Conservation (phyloP, 2,113 vertebrate genomes). For the Puffinus mauretanicus region DNA sequence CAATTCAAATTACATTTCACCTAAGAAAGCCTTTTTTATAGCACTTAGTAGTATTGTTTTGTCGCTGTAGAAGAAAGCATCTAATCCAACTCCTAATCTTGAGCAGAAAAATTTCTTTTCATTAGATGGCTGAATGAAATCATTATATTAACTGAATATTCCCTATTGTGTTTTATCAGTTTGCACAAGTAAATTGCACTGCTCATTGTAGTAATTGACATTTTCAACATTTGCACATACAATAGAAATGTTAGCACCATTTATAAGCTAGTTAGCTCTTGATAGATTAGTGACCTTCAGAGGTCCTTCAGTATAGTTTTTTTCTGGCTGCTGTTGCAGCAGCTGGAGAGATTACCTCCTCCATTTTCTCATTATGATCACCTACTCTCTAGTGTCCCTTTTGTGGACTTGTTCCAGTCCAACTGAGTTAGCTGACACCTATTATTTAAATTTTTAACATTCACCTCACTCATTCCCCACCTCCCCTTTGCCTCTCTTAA, state of each 20-base stretch:
- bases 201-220: not conserved
- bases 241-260: not conserved
- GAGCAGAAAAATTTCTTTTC: constrained; percentile 1
- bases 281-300: constrained; percentile 15
- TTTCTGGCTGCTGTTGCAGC: not conserved
- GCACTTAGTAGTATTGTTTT: not conserved
- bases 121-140: constrained; percentile 34
- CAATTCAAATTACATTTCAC: constrained; percentile 54
- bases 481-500: not conserved
- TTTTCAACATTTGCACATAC: not conserved
- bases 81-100: not conserved
- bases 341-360: not conserved
- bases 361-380: not conserved
- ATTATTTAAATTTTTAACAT: not conserved
- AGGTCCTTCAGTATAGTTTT: not conserved
- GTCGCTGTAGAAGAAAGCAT: not conserved
- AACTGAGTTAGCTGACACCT: not conserved
- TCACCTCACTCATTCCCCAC: not conserved
- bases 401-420: not conserved
- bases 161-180: not conserved
- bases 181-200: constrained; percentile 15
- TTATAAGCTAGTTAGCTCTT: not conserved
- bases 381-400: not conserved
- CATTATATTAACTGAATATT: not conserved
- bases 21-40: constrained; percentile 1